These are phyloP conservation scores for Fopius arisanus DNA, from an alignment of 1,140 invertebrate genomes.

Conservation along the genomic window DNA sequence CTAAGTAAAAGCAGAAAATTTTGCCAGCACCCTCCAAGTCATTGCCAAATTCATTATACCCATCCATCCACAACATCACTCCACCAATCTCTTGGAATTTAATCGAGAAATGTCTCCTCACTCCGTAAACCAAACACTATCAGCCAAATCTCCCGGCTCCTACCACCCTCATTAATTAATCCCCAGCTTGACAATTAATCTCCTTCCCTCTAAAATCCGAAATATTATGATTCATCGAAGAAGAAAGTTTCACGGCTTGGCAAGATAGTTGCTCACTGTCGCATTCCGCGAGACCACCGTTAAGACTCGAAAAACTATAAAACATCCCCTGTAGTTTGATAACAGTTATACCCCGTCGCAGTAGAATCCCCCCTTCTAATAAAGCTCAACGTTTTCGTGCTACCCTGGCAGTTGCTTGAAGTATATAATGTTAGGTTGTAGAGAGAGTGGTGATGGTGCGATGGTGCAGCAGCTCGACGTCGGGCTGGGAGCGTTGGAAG, in stretches of 20 bases:
- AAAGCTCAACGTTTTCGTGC: not conserved
- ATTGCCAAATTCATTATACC: too few relatives aligned
- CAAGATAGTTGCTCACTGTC: constrained; percentile 22
- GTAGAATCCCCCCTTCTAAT: not conserved
- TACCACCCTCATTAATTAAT: too few relatives aligned
- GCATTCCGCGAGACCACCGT: constrained; percentile 12
- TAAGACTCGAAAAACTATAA: constrained; percentile 31
- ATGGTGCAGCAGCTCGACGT: constrained; percentile 25
- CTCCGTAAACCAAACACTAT: too few relatives aligned
- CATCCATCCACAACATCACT: too few relatives aligned
- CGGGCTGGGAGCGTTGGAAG: too few relatives aligned
- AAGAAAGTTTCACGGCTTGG: not conserved
- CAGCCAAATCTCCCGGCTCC: too few relatives aligned
- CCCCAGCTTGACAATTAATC: not conserved
- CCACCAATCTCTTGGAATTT: too few relatives aligned
- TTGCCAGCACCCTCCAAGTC: too few relatives aligned
- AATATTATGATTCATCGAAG: not conserved
- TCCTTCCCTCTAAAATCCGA: not conserved
- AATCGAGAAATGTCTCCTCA: too few relatives aligned
- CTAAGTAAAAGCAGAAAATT: too few relatives aligned
- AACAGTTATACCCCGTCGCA: not conserved
- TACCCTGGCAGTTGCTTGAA: constrained; percentile 6
- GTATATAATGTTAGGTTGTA: constrained; percentile 27
- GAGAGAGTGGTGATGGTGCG: constrained; percentile 26
- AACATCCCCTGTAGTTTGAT: constrained; percentile 13